phyloP scores from a whole-genome alignment of 1,140 invertebrate species.

The Macrocentrus cingulum region DNA sequence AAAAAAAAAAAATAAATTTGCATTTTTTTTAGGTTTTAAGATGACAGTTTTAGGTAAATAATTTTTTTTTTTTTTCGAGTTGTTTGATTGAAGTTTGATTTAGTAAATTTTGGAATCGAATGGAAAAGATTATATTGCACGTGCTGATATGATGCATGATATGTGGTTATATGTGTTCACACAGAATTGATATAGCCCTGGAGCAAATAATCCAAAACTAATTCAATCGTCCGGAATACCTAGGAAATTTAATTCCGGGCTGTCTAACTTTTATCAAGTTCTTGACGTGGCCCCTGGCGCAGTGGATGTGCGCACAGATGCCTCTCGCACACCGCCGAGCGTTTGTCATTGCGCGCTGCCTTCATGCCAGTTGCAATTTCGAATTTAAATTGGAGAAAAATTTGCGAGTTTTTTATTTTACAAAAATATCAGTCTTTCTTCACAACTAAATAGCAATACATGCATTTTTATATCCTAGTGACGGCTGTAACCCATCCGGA shows the following conservation, averaged over 20 bases:
- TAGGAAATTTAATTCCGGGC: conserved; percentile 27
- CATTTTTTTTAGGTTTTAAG: too few relatives aligned
- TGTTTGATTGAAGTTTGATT: too few relatives aligned
- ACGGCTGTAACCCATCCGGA: too few relatives aligned
- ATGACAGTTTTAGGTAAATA: too few relatives aligned
- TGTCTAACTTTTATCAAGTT: conserved; percentile 35
- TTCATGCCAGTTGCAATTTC: conserved; percentile 23
- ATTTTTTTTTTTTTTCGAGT: too few relatives aligned
- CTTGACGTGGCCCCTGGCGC: conserved; percentile 25
- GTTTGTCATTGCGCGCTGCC: not conserved
- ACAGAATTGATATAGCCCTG: conserved; percentile 23
- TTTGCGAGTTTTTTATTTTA: too few relatives aligned
- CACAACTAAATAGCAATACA: not conserved
- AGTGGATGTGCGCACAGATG: conserved; percentile 17
- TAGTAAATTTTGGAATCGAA: too few relatives aligned
- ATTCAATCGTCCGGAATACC: conserved; percentile 31
- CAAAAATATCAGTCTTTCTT: conserved; percentile 13
- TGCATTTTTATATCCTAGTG: too few relatives aligned
- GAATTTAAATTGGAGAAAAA: conserved; percentile 26
- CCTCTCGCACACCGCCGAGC: not conserved
- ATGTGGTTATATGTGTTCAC: too few relatives aligned
- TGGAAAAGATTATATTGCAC: too few relatives aligned
- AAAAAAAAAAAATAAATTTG: too few relatives aligned
- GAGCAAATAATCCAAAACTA: conserved; percentile 31
- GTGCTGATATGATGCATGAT: too few relatives aligned